Evolutionary conservation across 37 sponge, comb jelly and placozoan species (phyloP), one percentile per base, ranked within the genome.

Genomic region (Eunapius fragilis): DNA sequence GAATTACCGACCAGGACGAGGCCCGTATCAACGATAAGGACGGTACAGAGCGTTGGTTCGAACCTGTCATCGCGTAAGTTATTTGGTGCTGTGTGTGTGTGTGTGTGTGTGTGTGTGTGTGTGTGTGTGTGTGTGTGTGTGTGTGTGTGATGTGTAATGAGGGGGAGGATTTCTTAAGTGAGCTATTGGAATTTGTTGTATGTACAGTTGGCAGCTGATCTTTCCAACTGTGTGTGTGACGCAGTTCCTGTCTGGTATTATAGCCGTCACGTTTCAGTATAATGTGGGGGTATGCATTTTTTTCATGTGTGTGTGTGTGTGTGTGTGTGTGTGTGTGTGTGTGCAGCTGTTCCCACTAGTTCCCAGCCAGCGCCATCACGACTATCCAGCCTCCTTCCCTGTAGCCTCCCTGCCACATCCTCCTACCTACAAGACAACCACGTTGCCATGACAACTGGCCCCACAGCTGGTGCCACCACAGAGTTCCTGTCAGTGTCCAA

Each of bases 221-320:
- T 31, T 25, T 36, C 41, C 75, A 31, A 36, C 22, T 31, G 34
- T 24, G 35, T n/a, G n/a, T 33, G 75, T 31, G 34, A 23, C 3
- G 14, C 33, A 25, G 32, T 75, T 25, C 75, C 34, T 30, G 27
- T 32, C 73, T 30, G 73, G 30, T 32, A 23, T 36, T 37, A 25
- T n/a, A n/a, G n/a, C n/a, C n/a, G n/a, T n/a, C n/a, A n/a, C n/a
- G 25, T 17, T 2, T 19, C 17, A 58, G 6, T 11, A 58, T 58
- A 12, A 4, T 58, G 34, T 75, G 75, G 32, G 34, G 32, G 75
- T 75, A 7, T 28, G 32, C 9, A 36, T 75, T n/a, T n/a, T n/a
- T n/a, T n/a, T n/a, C n/a, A 36, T 31, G 75, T 75, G 75, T 28
- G 32, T 75, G 75, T 75, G 75, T 28, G 75, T 75, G 75, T 75